A percentile compares a stretch with the other conserved stretches of the same genome.
These are phyloP conservation scores for Motacilla alba DNA, from an alignment of 2,113 vertebrate species.

Conservation along the genomic window DNA sequence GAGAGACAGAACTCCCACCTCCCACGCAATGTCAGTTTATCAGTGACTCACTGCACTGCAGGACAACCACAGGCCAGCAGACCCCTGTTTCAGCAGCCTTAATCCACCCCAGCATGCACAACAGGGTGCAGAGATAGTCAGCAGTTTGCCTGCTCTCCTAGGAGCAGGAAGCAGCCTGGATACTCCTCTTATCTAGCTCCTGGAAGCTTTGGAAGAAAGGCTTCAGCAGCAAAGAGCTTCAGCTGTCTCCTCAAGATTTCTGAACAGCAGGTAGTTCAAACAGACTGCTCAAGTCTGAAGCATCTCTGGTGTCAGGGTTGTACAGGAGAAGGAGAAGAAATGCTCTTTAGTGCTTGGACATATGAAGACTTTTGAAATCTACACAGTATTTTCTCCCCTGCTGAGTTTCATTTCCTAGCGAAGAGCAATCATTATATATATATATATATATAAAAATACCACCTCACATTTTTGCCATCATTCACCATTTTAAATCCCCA, in stretches of 20 bases:
- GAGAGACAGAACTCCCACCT: background rate
- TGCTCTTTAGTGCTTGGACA: conserved; percentile 25
- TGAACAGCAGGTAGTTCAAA: conserved; percentile 45
- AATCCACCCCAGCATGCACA: background rate
- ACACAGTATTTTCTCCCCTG: conserved; percentile 51
- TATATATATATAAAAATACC: background rate
- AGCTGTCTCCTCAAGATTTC: conserved; percentile 17
- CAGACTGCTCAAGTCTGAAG: conserved; percentile 34
- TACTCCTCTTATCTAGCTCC: background rate
- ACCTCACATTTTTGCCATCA: conserved; percentile 38
- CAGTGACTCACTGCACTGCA: background rate
- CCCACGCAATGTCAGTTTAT: background rate
- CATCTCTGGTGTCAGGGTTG: background rate
- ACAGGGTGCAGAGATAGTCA: background rate
- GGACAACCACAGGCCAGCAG: background rate
- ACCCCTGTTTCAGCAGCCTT: background rate
- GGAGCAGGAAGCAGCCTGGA: background rate
- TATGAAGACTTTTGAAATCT: conserved; percentile 29
- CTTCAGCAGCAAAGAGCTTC: conserved; percentile 27
- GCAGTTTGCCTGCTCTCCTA: background rate
- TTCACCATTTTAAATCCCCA: conserved; percentile 46
- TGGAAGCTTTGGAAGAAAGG: conserved; percentile 20
- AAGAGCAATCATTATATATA: conserved; percentile 31
- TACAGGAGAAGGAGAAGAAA: conserved; percentile 28
- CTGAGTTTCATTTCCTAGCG: conserved; percentile 58